phyloP scores from a whole-genome alignment of 2,113 vertebrate genomes.

The Myrmecophaga tridactyla region DNA sequence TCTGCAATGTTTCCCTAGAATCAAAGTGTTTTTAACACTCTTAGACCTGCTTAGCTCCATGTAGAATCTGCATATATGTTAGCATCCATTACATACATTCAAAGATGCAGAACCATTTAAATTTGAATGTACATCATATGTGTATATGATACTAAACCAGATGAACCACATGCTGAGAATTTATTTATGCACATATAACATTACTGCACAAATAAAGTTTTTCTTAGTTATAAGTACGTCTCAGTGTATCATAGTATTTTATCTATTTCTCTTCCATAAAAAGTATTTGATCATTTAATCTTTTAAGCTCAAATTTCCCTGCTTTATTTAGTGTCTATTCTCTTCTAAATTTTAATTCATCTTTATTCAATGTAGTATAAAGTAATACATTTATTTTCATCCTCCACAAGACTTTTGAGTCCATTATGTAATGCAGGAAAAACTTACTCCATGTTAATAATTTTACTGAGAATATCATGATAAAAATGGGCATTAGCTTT shows the following conservation, averaged over 20 bases:
- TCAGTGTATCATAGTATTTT: neutral
- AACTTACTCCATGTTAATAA: neutral
- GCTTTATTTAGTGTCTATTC: neutral
- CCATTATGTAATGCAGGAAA: neutral
- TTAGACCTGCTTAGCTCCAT: neutral
- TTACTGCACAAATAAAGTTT: neutral
- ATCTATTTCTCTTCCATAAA: neutral
- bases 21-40: neutral
- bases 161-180: neutral
- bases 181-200: slow-evolving; percentile 3
- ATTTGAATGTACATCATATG: neutral
- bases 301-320: neutral
- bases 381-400: neutral
- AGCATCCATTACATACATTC: neutral
- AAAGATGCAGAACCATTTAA: neutral
- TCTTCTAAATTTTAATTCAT: neutral
- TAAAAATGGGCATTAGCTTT: neutral
- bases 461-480: neutral
- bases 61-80: neutral
- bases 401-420: neutral
- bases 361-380: neutral
- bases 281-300: neutral
- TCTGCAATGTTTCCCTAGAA: neutral
- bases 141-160: neutral
- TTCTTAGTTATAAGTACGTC: neutral